Base-by-base conservation (phyloP, 2,113 vertebrate species). In the Bos javanicus region DNA sequence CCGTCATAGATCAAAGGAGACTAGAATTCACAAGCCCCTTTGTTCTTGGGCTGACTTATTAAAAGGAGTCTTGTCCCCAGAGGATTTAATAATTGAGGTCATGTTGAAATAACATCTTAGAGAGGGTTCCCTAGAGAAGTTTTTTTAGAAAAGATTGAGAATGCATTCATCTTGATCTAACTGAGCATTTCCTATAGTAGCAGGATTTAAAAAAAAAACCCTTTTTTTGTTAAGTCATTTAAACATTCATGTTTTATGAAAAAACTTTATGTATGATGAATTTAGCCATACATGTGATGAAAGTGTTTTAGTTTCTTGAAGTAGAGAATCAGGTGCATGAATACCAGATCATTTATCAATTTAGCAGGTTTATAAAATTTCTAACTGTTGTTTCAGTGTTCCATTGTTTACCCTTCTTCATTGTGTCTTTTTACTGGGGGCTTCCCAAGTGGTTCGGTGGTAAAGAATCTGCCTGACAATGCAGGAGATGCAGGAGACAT, bases 31-130 rank as follows among this genome's bases (percentile, higher is more conserved):
- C 60, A 23, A 81, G 33, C 15, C 21, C 19, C 62, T 93, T 92
- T 83, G 62, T 93, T 52, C 9, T n/a, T 78, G 87, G 57, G 9
- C 50, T 83, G 56, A 83, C 56, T 94, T 96, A 71, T 54, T 93
- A 90, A 92, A 95, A 92, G 21, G 19, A 94, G 19, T 90, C 83
- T 71, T 95, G 11, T 96, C 85, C n/a, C 30, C n/a, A 90, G 60
- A 84, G 90, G 90, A 90, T 83, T 88, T 95, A 81, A 17, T 54
- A 87, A 48, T 94, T 90, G 92, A 92, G n/a, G 50, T 97, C 57
- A 46, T 92, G 81, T 87, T 95, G 85, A 87, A 90, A 74, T 94
- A 86, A 90, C 60, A 83, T 95, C 52, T 97, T 67, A 93, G 74
- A 74, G 82, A 95, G 33, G 54, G 39, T 93, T 48, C 50, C 46